Base-by-base conservation (phyloP, 2,113 vertebrate genomes). In the Hippocampus zosterae region DNA sequence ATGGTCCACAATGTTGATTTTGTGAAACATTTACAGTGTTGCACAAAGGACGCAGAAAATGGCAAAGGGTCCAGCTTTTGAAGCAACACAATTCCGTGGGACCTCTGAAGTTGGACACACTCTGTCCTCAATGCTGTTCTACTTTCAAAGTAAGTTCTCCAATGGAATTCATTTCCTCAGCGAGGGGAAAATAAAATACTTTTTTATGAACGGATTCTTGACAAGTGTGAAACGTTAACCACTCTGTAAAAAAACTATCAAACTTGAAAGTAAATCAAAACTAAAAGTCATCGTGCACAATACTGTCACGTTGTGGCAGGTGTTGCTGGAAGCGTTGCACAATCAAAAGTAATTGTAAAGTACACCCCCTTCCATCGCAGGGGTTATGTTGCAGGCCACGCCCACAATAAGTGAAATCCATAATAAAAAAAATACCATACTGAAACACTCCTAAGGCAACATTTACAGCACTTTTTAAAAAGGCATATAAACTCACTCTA, bases 1-100 rank as follows among this genome's bases (percentile, higher is more conserved):
- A 21, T 46, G 41, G 63, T 65, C 50, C 48, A 12, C 48, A 37
- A 21, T 8, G 5, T 16, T 65, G 11, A 52, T 21, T 10, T 59
- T 70, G 48, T n/a, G 1, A 18, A 59, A 72, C 64, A 62, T 59
- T 13, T 23, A 44, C 33, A 37, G 33, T 5, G 71, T 69, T 72
- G 33, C 23, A 70, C 56, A 37, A 44, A 12, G 37, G 50, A 63
- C 33, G 41, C 41, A 64, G 63, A 10, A 56, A 71, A 25, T 63
- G 59, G 7, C 52, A 46, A 33, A 27, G 8, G 16, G 37, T 6
- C 25, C 25, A 62, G 29, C n/a, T 60, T 50, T 55, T 71, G 44
- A 46, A 10, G 41, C 23, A 56, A 67, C 40, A 44, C 55, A 6
- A 3, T 63, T 9, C 60, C 41, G 60, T 41, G 33, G 33, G n/a